These are phyloP conservation scores for Calephelis perditalis DNA, from an alignment of 2,888 invertebrate genomes.

Conservation along the genomic window DNA sequence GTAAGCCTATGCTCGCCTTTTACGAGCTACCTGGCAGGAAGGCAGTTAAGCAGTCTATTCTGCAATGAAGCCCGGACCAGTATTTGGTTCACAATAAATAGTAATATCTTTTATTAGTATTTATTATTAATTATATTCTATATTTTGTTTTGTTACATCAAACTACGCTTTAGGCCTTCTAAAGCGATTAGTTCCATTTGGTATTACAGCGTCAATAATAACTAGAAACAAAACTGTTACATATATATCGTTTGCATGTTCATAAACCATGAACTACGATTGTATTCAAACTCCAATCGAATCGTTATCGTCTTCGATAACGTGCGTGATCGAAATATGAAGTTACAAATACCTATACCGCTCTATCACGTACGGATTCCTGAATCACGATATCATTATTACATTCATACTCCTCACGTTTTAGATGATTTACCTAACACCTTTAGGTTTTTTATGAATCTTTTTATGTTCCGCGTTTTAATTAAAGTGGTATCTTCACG, in stretches of 20 bases:
- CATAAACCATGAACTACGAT: conserved; percentile 36
- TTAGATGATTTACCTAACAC: neutral
- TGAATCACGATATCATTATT: conserved; percentile 8
- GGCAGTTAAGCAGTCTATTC: no score
- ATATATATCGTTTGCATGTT: conserved; percentile 24
- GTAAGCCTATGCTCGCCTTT: no score
- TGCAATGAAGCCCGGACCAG: no score
- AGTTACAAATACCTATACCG: conserved; percentile 29
- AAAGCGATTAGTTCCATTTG: conserved; percentile 12
- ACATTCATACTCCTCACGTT: no score
- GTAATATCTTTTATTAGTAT: no score
- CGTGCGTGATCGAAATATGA: conserved; percentile 36
- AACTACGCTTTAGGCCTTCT: no score
- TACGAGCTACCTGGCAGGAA: no score
- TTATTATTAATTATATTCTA: no score
- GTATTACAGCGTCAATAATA: neutral
- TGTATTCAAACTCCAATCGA: conserved; percentile 51
- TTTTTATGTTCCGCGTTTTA: no score
- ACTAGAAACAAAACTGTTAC: neutral
- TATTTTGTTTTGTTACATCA: no score
- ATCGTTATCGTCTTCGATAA: conserved; percentile 53
- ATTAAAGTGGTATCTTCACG: no score
- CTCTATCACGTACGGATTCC: conserved; percentile 37
- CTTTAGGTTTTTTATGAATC: neutral
- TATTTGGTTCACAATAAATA: no score